phyloP scores from a whole-genome alignment of 2,797 vertebrate species.

The Garrulus glandarius region DNA sequence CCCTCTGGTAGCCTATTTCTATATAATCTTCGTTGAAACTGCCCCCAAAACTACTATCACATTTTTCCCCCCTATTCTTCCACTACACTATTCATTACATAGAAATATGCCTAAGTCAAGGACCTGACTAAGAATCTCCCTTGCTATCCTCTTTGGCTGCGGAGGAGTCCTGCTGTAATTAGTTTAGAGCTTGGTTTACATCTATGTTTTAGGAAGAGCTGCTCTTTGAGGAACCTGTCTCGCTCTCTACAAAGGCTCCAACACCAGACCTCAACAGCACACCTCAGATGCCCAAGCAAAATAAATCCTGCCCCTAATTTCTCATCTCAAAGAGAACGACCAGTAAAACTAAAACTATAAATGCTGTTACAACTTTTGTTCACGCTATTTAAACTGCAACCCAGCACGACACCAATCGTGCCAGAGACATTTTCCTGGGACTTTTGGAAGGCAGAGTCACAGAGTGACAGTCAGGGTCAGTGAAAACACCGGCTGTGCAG shows the following conservation, averaged over 20 bases:
- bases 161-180: background rate
- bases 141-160: background rate
- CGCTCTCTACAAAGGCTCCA: background rate
- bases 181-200: background rate
- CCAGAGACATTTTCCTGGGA: background rate
- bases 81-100: background rate
- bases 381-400: background rate
- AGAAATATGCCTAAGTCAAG: background rate
- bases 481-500: background rate
- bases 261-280: background rate
- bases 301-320: background rate
- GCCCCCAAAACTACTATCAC: background rate
- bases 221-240: background rate
- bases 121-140: background rate
- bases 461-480: accelerated
- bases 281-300: background rate
- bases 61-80: background rate
- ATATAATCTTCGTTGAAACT: background rate
- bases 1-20: background rate
- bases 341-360: background rate
- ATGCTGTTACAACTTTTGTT: background rate
- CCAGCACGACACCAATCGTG: background rate
- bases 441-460: background rate
- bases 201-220: background rate
- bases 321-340: background rate